These are phyloP conservation scores for Zophobas atratus DNA, from an alignment of 1,140 invertebrate genomes.

Conservation along the genomic window DNA sequence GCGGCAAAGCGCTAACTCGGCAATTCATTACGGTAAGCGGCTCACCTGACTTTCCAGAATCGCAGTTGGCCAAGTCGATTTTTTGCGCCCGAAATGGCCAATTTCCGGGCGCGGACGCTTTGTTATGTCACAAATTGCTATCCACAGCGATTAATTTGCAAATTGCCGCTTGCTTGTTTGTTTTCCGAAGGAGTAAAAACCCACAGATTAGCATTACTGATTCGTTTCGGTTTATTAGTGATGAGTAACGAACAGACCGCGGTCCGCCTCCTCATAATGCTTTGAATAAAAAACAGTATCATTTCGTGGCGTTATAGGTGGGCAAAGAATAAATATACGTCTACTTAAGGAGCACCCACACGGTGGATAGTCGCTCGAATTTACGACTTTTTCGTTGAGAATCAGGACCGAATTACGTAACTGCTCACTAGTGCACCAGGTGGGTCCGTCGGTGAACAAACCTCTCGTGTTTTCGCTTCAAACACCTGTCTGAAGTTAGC, in stretches of 20 bases:
- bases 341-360: not conserved
- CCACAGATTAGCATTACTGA: slow-evolving; percentile 52
- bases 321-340: not conserved
- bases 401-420: too few relatives aligned
- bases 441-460: too few relatives aligned
- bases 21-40: too few relatives aligned
- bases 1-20: slow-evolving; percentile 12
- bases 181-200: slow-evolving; percentile 48
- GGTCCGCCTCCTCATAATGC: slow-evolving; percentile 23
- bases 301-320: not conserved
- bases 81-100: too few relatives aligned
- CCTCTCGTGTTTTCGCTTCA: too few relatives aligned
- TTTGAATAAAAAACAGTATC: slow-evolving; percentile 13
- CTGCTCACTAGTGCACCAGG: too few relatives aligned
- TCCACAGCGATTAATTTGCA: slow-evolving; percentile 53
- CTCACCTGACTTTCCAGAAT: too few relatives aligned
- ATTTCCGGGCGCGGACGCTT: too few relatives aligned
- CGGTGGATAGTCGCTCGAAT: too few relatives aligned
- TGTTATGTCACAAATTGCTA: slow-evolving; percentile 9
- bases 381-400: not conserved
- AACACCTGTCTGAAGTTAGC: too few relatives aligned
- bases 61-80: too few relatives aligned
- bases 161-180: slow-evolving; percentile 53
- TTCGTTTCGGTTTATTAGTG: slow-evolving; percentile 53
- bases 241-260: slow-evolving; percentile 41